Percentiles rank a stretch among this genome's conserved stretches.
phyloP scores from a whole-genome alignment of 2,113 vertebrate genomes.

The Nesogale talazaci region DNA sequence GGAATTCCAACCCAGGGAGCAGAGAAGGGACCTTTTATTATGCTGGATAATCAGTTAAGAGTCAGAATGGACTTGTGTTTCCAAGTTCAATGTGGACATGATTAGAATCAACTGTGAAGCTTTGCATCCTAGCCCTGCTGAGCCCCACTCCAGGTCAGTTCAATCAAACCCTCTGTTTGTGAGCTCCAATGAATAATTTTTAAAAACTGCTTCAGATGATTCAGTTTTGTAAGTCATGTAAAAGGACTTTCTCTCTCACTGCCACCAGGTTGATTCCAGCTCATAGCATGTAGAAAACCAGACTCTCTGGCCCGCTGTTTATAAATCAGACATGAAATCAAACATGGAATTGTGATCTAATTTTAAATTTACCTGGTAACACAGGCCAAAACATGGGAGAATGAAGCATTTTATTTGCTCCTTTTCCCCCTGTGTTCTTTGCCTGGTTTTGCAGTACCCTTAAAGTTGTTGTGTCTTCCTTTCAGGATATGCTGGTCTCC shows the following conservation, averaged over 20 bases:
- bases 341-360: not conserved
- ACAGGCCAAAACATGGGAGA: conserved; percentile 29
- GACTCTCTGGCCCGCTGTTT: not conserved
- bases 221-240: not conserved
- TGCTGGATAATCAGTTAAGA: not conserved
- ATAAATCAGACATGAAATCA: not conserved
- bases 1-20: not conserved
- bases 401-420: conserved; percentile 12
- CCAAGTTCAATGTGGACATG: not conserved
- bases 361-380: conserved; percentile 27
- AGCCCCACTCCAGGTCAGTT: not conserved
- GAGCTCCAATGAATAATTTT: not conserved
- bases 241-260: too few species aligned
- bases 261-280: too few species aligned
- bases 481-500: conserved; percentile 34
- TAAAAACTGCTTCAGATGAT: not conserved
- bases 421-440: not conserved
- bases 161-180: not conserved
- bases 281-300: not conserved
- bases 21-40: not conserved
- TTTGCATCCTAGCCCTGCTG: not conserved
- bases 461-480: conserved; percentile 13
- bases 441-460: not conserved
- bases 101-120: not conserved
- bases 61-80: not conserved